Conservation (phyloP, 2,888 invertebrate genomes). For the Eudemis profundana region DNA sequence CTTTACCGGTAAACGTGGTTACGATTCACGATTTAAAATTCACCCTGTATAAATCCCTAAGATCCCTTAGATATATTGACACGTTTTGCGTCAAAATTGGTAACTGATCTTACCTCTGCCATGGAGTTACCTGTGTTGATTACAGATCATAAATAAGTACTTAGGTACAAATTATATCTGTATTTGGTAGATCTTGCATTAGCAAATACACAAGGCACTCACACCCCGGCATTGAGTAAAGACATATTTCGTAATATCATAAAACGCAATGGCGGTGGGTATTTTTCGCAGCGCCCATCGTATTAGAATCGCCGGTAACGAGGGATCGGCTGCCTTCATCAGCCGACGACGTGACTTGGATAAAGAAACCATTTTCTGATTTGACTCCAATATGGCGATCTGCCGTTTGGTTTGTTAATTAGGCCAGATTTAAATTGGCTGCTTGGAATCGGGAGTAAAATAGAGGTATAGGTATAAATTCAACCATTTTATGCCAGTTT, state of each 20-base stretch:
- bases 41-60: too few species aligned
- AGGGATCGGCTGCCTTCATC: conserved; percentile 46
- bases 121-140: too few species aligned
- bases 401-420: conserved; percentile 41
- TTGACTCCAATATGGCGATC: conserved; percentile 41
- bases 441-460: not conserved
- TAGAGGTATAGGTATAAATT: too few species aligned
- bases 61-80: too few species aligned
- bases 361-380: conserved; percentile 42
- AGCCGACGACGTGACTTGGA: conserved; percentile 44
- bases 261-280: conserved; percentile 39
- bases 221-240: conserved; percentile 17
- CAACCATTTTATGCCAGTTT: too few species aligned
- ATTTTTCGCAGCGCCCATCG: conserved; percentile 40
- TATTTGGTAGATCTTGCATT: too few species aligned
- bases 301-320: conserved; percentile 45
- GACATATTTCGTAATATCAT: conserved; percentile 38
- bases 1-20: too few species aligned
- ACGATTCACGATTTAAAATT: too few species aligned
- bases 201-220: not conserved
- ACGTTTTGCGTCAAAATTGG: too few species aligned
- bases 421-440: conserved; percentile 11
- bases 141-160: too few species aligned
- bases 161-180: too few species aligned
- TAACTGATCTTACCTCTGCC: too few species aligned